Evolutionary conservation across 1,140 invertebrate species (phyloP), one percentile per base, ranked within the genome.

Genomic region (Conopomorpha cramerella): DNA sequence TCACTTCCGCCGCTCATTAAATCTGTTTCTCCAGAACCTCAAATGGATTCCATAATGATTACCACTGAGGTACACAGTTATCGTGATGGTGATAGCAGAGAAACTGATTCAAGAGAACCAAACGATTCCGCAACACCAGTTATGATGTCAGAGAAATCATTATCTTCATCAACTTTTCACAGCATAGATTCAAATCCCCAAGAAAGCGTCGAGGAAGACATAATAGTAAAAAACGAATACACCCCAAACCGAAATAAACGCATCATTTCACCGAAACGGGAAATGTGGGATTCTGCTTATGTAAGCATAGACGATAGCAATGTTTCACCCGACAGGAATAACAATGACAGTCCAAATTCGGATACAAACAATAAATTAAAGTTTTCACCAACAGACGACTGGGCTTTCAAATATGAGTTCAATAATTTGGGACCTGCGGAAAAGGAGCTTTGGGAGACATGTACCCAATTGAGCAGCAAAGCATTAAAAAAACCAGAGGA

Each of bases 221-320:
- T 26, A 17, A 18, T 38, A 19, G 38, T 38, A 29, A 36, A 30
- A 6, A 23, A 23, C 19, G 19, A 23, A 23, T 6, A 23, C 19
- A 47, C 16, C 29, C 18, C 34, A 45, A n/a, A 36, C 29, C 15
- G 41, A 41, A 34, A 25, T 31, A 17, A 39, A 41, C 40, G n/a
- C 39, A 41, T 17, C 35, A 12, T 37, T 15, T 49, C 52, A 33
- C 59, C 62, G n/a, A 70, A 59, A 49, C 64, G 57, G 51, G 71
- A 79, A 39, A 63, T 62, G 34, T 73, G 74, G 66, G 77, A 79
- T 51, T 79, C 77, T 13, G 77, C 77, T 7, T 79, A 79, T 45
- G 72, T 78, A 38, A 79, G 77, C 51, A 79, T 79, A 26, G 77
- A 79, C 38, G 77, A 79, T 32, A 64, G 57, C 37, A 71, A 55